Evolutionary conservation across 1,140 invertebrate genomes (phyloP), one percentile per base, ranked within the genome.

Genomic region (Drosophila baimaii): DNA sequence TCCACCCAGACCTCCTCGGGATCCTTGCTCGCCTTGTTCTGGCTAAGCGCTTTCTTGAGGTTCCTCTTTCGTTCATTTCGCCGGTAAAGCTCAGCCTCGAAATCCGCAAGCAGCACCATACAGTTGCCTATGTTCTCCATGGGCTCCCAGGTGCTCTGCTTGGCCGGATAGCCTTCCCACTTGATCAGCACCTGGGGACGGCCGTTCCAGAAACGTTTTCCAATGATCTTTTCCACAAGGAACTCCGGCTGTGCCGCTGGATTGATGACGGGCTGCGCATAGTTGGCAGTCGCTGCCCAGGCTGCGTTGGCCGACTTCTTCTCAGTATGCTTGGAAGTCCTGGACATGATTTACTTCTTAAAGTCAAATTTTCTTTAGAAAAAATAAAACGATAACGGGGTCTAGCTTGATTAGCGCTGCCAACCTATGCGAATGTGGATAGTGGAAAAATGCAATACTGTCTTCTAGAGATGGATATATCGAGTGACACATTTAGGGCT

Each of bases 121-220:
- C 68, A 70, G 6, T 75, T 58, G 8, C 44, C 58, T n/a, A 47
- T 27, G 8, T 70, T 81, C 12, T 85, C 64, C 7, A 70, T 35
- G 12, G 81, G 74, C 44, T 81, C 81, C 81, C 81, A 85, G 9
- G 77, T 78, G n/a, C 19, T 66, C 2, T 70, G n/a, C 8, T 69
- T 17, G 0, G 17, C 1, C 0, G 61, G 21, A 19, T 56, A 86
- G 9, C 44, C 68, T 5, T 31, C 0, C 81, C 81, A 85, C 17
- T 85, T 78, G 0, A 81, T 13, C 6, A 51, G 25, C 2, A 70
- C 21, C 10, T 85, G 64, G 3, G 61, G 35, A 1, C 64, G 77
- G 0, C 73, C 73, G 31, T 37, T 9, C 1, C 15, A 29, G 13
- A 52, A 81, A 7, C 81, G 74, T 10, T 71, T 85, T 2, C 46